A percentile compares a stretch with the other conserved stretches of the same genome.
Evolutionary conservation across 92 coral and sea anemone species (phyloP).

Genomic region (Siderastrea siderea): DNA sequence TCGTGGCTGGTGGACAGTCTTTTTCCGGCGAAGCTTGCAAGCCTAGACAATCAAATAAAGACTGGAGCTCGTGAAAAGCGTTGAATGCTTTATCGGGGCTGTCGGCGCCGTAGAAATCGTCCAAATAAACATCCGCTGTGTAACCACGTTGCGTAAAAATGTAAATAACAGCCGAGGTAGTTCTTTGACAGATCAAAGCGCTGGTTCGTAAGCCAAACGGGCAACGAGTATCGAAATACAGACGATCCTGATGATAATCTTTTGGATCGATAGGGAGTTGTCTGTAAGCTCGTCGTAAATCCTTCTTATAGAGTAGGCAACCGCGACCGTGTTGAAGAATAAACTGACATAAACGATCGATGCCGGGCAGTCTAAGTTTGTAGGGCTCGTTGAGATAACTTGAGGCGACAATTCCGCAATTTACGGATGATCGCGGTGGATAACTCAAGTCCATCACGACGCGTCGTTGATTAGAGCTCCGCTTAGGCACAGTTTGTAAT

Average conservation of each 20-base stretch:
- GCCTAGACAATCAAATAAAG: background rate
- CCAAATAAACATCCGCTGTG: too few relatives aligned
- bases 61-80: too few relatives aligned
- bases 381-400: constrained; percentile 2
- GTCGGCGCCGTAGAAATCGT: too few relatives aligned
- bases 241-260: constrained; percentile 1
- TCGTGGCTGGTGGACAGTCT: background rate
- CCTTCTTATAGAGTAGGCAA: constrained; percentile 26
- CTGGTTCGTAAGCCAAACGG: too few relatives aligned
- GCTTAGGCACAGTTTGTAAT: constrained; percentile 32
- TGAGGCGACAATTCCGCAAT: background rate
- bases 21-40: background rate
- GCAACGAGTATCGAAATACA: too few relatives aligned
- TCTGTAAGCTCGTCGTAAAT: constrained; percentile 22
- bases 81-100: too few relatives aligned
- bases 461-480: constrained; percentile 22
- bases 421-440: constrained; percentile 8
- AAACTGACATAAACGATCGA: constrained; percentile 15
- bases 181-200: too few relatives aligned
- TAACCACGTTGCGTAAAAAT: background rate
- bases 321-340: constrained; percentile 22
- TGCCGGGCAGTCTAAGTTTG: constrained; percentile 33
- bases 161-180: too few relatives aligned
- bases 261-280: background rate
- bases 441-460: constrained; percentile 50